Conservation (phyloP, 2,888 invertebrate genomes). For the Mantis religiosa region DNA sequence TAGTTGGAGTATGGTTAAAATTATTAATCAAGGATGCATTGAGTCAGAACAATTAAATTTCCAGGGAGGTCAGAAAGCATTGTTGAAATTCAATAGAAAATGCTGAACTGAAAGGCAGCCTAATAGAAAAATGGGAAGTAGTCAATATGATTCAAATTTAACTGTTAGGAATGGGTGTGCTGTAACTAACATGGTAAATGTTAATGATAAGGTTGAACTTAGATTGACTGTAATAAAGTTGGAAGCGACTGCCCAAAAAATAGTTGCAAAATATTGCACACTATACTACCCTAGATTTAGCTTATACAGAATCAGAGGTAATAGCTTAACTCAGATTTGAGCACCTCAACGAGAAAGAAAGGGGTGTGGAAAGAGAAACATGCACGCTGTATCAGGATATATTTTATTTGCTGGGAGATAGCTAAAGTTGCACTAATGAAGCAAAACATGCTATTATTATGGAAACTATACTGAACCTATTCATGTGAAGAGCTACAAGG, state of each 20-base stretch:
- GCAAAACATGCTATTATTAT: neutral
- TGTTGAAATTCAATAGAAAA: too few species aligned
- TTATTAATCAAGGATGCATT: too few species aligned
- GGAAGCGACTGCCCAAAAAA: too few species aligned
- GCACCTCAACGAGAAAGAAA: neutral
- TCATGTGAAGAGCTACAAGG: neutral
- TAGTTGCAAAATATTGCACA: too few species aligned
- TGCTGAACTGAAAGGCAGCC: neutral
- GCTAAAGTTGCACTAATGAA: neutral
- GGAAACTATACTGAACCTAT: neutral
- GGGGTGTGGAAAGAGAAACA: neutral
- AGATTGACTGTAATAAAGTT: too few species aligned
- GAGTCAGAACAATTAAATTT: fast-evolving
- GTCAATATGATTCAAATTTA: neutral
- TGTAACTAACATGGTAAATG: too few species aligned
- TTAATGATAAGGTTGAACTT: too few species aligned
- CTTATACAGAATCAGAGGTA: neutral
- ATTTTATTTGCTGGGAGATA: neutral
- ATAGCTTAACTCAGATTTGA: neutral
- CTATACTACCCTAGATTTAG: too few species aligned
- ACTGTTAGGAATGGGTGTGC: neutral
- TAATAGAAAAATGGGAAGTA: neutral
- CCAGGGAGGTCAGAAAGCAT: too few species aligned
- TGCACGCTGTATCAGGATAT: too few species aligned
- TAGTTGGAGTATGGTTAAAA: too few species aligned